These are phyloP conservation scores for Apogon talboti DNA, from an alignment of 2,797 vertebrate species.

Conservation along the genomic window DNA sequence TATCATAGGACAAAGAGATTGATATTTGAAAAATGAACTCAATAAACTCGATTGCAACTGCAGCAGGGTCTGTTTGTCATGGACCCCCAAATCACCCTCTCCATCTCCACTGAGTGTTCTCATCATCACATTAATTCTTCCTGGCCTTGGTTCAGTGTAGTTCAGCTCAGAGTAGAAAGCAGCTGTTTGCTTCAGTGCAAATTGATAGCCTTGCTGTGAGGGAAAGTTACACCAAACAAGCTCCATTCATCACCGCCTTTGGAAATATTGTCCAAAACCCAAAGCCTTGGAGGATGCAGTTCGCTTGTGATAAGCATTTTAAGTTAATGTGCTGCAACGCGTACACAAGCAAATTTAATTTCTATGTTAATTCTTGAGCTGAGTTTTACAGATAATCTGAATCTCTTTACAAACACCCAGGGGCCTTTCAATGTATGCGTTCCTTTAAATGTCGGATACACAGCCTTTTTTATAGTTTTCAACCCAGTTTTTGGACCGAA, in stretches of 20 bases:
- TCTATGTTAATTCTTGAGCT: conserved; percentile 11
- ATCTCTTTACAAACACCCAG: conserved; percentile 11
- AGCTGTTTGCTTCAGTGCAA: conserved; percentile 53
- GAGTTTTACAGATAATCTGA: conserved; percentile 11
- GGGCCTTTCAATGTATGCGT: not conserved
- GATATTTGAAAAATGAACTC: conserved; percentile 21
- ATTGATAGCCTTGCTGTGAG: conserved; percentile 59
- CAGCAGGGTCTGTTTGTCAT: conserved; percentile 33
- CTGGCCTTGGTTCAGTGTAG: conserved; percentile 46
- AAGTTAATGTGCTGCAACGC: conserved; percentile 33
- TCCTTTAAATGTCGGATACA: no score
- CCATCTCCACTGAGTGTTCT: conserved; percentile 37
- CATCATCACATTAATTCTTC: conserved; percentile 57
- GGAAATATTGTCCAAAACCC: conserved; percentile 46
- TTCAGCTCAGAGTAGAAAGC: conserved; percentile 46
- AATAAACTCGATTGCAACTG: conserved; percentile 29
- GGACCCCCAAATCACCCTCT: conserved; percentile 44
- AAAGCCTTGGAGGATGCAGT: conserved; percentile 33
- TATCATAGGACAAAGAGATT: not conserved
- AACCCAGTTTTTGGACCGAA: no score
- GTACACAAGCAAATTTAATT: conserved; percentile 14
- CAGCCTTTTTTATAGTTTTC: no score
- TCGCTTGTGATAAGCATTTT: conserved; percentile 46
- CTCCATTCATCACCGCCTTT: conserved; percentile 60
- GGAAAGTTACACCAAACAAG: conserved; percentile 58